Evolutionary conservation across 2,888 invertebrate species (phyloP), one percentile per base, ranked within the genome.

Genomic region (Camptogramma bilineatum): DNA sequence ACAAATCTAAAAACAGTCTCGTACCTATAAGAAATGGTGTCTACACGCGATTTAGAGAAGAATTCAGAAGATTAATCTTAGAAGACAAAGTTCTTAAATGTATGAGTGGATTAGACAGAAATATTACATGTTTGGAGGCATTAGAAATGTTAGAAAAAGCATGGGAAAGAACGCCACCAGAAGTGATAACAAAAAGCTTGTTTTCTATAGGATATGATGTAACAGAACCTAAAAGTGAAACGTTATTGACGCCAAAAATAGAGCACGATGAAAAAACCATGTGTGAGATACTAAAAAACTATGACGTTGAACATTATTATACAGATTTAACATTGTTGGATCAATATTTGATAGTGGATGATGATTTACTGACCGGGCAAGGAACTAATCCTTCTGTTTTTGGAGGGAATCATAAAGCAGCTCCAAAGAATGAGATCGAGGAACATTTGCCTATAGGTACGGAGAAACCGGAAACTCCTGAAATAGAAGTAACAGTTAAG

Each of bases 1-100:
- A 84, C 83, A 85, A 84, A 53, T 81, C 83, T 0, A 72, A 80
- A 0, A 78, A 76, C 1, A 79, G 80, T 0, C 61, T 85, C 31
- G 79, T 85, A 63, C 83, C 84, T 0, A 78, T 85, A 57, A 81
- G 82, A 34, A 81, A 82, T 50, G 84, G 84, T 0, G 77, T 85
- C 0, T 82, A 72, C 5, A 66, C 62, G 0, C 72, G 72, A 50
- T 83, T 85, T 50, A 65, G 83, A 0, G 74, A 75, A 0, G 83
- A 84, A 71, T 84, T 80, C 48, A 71, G 83, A 0, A 74, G 73
- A 8, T 64, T 82, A 31, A 62, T 83, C 0, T 47, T 84, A n/a
- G 70, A 80, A 52, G 79, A 82, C 16, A 83, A 83, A 62, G 75
- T 77, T 0, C 74, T 79, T 65, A 84, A 79, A 61, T 78, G 74